phyloP scores from a whole-genome alignment of 1,140 invertebrate species.

The Eupristina koningsbergeri region DNA sequence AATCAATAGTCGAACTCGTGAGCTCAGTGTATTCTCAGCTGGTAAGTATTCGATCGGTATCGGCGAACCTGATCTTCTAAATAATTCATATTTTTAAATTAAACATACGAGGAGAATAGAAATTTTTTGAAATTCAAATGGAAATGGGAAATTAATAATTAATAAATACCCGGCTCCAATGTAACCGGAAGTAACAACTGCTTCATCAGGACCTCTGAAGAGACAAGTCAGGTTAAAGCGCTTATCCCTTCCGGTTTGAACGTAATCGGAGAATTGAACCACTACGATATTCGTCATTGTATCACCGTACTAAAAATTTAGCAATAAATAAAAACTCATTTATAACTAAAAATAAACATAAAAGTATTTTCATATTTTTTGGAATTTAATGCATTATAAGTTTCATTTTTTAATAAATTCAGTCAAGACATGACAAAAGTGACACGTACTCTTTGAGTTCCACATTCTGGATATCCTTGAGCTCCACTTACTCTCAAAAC shows the following conservation, averaged over 20 bases:
- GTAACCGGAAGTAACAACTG: slow-evolving; percentile 93
- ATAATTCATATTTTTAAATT: slow-evolving; percentile 34
- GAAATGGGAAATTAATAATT: not conserved
- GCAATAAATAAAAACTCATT: not conserved
- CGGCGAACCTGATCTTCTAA: slow-evolving; percentile 86
- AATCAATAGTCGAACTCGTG: slow-evolving; percentile 87
- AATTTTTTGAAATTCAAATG: not conserved
- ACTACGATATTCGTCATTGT: slow-evolving; percentile 95
- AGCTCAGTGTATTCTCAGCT: slow-evolving; percentile 91
- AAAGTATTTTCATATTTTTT: not conserved
- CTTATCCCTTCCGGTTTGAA: slow-evolving; percentile 92
- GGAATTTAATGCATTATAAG: not conserved
- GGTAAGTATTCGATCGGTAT: slow-evolving; percentile 93
- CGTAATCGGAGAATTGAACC: slow-evolving; percentile 93
- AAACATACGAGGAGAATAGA: not conserved
- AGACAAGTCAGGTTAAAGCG: slow-evolving; percentile 93
- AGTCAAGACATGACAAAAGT: too few species aligned
- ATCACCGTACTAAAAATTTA: slow-evolving; percentile 83
- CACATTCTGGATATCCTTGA: slow-evolving; percentile 92
- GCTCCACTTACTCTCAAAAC: slow-evolving; percentile 88
- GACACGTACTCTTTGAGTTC: slow-evolving; percentile 82
- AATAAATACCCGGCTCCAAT: slow-evolving; percentile 88
- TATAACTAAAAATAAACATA: not conserved
- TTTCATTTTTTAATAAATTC: not conserved
- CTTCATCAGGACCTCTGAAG: slow-evolving; percentile 91